These are phyloP conservation scores for Cephalopholis sonnerati DNA, from an alignment of 2,113 vertebrate species.

Conservation along the genomic window DNA sequence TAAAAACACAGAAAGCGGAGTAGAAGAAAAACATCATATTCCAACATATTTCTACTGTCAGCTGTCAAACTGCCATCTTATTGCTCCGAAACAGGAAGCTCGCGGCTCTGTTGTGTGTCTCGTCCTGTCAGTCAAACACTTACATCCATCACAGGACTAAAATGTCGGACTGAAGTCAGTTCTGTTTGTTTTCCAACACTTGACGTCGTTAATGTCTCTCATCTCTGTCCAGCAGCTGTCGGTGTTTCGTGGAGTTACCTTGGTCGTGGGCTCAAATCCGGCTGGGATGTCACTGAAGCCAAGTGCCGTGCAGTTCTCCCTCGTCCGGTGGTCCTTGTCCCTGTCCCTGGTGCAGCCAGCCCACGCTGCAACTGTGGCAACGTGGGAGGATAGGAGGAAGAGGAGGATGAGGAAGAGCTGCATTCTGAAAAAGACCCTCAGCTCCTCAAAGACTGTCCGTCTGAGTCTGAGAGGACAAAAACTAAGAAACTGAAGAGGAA, in stretches of 20 bases:
- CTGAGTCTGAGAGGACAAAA: not conserved
- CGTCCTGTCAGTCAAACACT: conserved; percentile 10
- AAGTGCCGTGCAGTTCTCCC: conserved; percentile 74
- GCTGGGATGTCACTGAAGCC: conserved; percentile 54
- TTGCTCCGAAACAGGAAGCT: conserved; percentile 7
- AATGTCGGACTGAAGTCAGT: too few species aligned
- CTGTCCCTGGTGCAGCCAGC: conserved; percentile 60
- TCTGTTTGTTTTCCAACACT: too few species aligned
- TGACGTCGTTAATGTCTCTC: too few species aligned
- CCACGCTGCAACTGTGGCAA: not conserved
- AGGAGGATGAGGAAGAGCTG: conserved; percentile 55
- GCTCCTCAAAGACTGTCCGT: not conserved
- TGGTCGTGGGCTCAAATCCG: conserved; percentile 56
- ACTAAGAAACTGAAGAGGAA: not conserved
- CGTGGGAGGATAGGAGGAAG: conserved; percentile 18
- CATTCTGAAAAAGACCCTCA: conserved; percentile 46
- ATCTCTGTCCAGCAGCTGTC: too few species aligned
- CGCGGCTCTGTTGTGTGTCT: not conserved
- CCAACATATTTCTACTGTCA: not conserved
- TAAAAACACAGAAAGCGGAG: conserved; percentile 27
- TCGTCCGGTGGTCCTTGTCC: conserved; percentile 71
- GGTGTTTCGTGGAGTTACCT: conserved; percentile 38
- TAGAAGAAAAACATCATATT: not conserved
- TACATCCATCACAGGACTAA: not conserved
- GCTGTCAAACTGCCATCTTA: conserved; percentile 12